Base-by-base conservation (phyloP, 2,797 vertebrate species). In the Cuniculus paca region DNA sequence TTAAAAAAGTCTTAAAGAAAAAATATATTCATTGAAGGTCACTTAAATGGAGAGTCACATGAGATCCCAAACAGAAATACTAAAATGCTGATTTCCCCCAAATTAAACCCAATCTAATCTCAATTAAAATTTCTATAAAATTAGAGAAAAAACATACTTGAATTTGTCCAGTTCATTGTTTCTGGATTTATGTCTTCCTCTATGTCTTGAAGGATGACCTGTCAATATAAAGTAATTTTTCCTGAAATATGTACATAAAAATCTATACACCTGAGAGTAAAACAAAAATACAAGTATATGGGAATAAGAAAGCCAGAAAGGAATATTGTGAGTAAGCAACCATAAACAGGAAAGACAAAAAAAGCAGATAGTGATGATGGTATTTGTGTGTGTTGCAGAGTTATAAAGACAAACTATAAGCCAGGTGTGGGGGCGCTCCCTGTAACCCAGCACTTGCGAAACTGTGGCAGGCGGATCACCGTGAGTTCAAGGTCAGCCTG, bases 201-300 rank as follows among this genome's bases (percentile, higher is more conserved):
- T 98, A 86, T 96, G 97, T 93, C 97, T 98, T 94, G 97, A 85
- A 94, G 95, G 97, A 77, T 97, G 97, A 91, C 96, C 98, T 99
- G 94, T 20, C 68, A 96, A 98, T 0, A 74, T 45, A 89, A 97
- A 95, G 63, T 94, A 88, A 97, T 98, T 80, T 52, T 94, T 97
- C 39, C 61, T 95, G 42, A 97, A 96, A 94, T 79, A 36, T 58
- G 28, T 70, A 87, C 45, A 88, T 63, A 93, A 85, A 78, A 84
- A 61, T 58, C 65, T 75, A 24, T 0, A 91, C 70, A 31, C 70
- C 8, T 80, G 14, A 85, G 60, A 92, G n/a, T 77, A 88, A 89
- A 93, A 48, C 16, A 83, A 75, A 54, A 82, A 93, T 52, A 82
- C 5, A 95, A 10, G 9, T 48, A 91, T 48, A 75, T 0, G 86